Evolutionary conservation across 1,140 invertebrate species (phyloP), one percentile per base, ranked within the genome.

Genomic region (Condylostylus longicornis): DNA sequence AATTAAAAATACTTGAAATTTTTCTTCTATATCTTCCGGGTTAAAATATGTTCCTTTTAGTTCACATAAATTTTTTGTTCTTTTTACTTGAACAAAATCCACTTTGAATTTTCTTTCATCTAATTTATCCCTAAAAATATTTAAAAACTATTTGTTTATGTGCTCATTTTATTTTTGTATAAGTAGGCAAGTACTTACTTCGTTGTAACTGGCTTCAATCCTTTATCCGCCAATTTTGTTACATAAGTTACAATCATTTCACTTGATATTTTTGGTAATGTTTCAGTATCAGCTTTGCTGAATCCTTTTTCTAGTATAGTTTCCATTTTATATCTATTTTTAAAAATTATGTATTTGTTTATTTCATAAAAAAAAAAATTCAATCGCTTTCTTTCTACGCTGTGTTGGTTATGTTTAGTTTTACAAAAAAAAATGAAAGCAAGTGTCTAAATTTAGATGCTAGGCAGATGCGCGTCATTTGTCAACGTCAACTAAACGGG

Each of bases 231-330:
- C 21, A 38, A 30, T 29, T 36, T 38, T 18, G 43, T 38, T 18
- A 44, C 51, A 30, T 47, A 58, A 10, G 48, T 48, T 15, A 44
- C 55, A 6, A 58, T 43, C 40, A 53, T 53, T 20, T 45, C 45
- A 30, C 41, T 56, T 20, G 33, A 52, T 0, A 58, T 13, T 1
- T 15, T 18, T 14, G 55, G 55, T 33, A 58, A 38, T 17, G 42
- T 56, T 18, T 56, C 48, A 5, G 48, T 38, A 37, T 51, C 45
- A 10, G 51, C 55, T 34, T 53, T 58, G 1, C 46, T 50, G 35
- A 50, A 58, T 3, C 51, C 55, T 2, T 44, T 46, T 23, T 58
- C 55, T 28, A 58, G 20, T 33, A 56, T 51, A 41, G 58, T 49
- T 4, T 52, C 50, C 31, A 58, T 50, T 35, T 20, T 34, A n/a